phyloP scores from a whole-genome alignment of 2,113 vertebrate genomes.

The Noctilio leporinus region DNA sequence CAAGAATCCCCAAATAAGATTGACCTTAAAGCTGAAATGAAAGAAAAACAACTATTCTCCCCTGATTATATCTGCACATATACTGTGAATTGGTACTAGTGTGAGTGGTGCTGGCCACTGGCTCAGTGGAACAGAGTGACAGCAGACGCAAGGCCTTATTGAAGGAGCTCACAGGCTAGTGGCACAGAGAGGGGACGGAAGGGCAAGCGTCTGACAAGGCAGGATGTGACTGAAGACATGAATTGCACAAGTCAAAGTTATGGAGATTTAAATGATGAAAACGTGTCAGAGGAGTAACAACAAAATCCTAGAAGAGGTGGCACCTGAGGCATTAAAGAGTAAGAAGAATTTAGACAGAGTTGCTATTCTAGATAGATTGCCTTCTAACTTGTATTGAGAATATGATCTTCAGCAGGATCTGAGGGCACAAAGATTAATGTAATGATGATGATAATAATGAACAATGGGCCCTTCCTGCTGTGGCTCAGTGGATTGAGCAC shows the following conservation, averaged over 20 bases:
- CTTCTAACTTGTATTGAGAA: not conserved
- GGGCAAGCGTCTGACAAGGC: not conserved
- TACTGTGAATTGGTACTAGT: not conserved
- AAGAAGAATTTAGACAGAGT: not conserved
- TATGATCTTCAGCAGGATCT: not conserved
- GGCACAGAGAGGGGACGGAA: not conserved
- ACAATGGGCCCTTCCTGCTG: too few species aligned
- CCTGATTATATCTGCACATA: not conserved
- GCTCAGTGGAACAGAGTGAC: not conserved
- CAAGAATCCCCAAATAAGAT: not conserved
- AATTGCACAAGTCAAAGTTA: not conserved
- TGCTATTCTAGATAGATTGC: not conserved
- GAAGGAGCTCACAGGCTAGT: not conserved
- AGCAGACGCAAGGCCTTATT: not conserved
- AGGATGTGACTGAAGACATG: not conserved
- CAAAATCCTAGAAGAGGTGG: not conserved
- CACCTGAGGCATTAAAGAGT: not conserved
- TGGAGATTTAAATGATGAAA: not conserved
- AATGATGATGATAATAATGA: not conserved
- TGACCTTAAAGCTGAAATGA: not conserved
- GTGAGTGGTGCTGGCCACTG: not conserved
- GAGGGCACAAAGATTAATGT: not conserved
- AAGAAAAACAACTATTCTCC: not conserved
- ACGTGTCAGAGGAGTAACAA: not conserved
- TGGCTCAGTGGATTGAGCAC: too few species aligned